These are phyloP conservation scores for Tanaodytes sp. DNA, from an alignment of 2,888 invertebrate genomes.

Conservation along the genomic window DNA sequence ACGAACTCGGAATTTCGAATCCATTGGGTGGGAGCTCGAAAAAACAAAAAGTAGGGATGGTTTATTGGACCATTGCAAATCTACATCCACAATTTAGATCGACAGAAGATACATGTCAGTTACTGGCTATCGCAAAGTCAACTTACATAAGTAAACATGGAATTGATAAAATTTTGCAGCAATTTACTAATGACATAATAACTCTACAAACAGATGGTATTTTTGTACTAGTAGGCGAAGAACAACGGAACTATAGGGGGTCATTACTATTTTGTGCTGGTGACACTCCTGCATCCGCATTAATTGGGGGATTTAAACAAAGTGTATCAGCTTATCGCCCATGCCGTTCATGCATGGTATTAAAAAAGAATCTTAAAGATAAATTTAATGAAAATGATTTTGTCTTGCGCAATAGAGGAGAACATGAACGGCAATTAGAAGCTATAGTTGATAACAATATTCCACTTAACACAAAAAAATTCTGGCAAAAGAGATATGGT, in stretches of 20 bases:
- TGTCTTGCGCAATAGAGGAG: neutral
- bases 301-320: neutral
- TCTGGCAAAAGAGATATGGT: too few species aligned
- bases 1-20: slow-evolving; percentile 1
- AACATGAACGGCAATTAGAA: neutral
- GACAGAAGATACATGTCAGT: neutral
- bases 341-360: neutral
- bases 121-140: slow-evolving; percentile 5
- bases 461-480: neutral
- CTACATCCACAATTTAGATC: neutral
- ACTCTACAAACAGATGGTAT: neutral
- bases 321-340: neutral
- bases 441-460: neutral
- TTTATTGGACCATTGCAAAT: slow-evolving; percentile 2
- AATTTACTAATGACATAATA: neutral
- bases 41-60: neutral
- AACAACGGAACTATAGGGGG: neutral
- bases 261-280: neutral
- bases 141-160: neutral
- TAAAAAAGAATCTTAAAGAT: neutral
- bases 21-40: slow-evolving; percentile 1
- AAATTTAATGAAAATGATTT: neutral
- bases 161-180: neutral
- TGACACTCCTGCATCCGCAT: too few species aligned
- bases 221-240: neutral